phyloP scores from a whole-genome alignment of 2,797 vertebrate species.

The Monodelphis domestica region DNA sequence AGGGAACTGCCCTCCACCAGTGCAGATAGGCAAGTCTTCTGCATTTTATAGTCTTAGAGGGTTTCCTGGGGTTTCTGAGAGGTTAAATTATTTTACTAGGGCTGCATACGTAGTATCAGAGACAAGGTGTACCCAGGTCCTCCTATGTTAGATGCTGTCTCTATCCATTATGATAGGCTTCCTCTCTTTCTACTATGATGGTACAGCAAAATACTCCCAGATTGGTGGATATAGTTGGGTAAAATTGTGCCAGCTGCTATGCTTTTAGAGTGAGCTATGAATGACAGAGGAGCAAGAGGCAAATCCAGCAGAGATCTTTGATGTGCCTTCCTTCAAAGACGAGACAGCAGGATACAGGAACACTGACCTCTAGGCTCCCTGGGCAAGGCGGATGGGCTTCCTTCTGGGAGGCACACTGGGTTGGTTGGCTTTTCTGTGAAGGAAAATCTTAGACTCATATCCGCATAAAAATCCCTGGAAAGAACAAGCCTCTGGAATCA shows the following conservation, averaged over 20 bases:
- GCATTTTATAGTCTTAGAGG: background rate
- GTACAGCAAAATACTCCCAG: slow-evolving; percentile 7
- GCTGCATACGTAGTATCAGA: background rate
- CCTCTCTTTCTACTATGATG: background rate
- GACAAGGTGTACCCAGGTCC: background rate
- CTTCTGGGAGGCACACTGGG: background rate
- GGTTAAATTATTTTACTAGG: background rate
- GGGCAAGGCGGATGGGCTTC: background rate
- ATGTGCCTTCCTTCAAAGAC: background rate
- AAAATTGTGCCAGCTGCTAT: slow-evolving; percentile 61
- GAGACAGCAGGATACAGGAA: background rate
- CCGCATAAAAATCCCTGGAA: background rate
- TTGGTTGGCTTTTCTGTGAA: background rate
- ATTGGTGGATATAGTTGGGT: slow-evolving; percentile 63
- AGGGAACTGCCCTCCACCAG: background rate
- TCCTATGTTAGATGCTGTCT: background rate
- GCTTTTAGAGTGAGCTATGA: slow-evolving; percentile 59
- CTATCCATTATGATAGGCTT: background rate
- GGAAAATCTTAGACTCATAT: background rate
- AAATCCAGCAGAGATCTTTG: slow-evolving; percentile 58
- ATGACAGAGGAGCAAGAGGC: slow-evolving; percentile 59
- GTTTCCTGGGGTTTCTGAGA: background rate
- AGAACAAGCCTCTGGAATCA: background rate
- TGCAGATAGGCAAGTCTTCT: background rate
- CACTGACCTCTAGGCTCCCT: background rate